Evolutionary conservation across 1,140 invertebrate species (phyloP).

Genomic region (Macrostomum lignano): DNA sequence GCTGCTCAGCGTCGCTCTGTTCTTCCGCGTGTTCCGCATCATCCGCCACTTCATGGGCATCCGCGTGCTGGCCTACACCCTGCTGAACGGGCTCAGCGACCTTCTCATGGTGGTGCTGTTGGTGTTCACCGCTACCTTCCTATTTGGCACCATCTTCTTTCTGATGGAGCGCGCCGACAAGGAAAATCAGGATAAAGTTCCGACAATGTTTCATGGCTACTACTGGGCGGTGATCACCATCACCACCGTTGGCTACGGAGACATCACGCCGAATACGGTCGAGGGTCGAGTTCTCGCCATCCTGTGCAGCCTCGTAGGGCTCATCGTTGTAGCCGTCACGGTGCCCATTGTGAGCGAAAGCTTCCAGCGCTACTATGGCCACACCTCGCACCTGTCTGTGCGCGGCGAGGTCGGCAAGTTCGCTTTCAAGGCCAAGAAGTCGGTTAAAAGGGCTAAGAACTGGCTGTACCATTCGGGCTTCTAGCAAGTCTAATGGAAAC

Average conservation of each 20-base stretch:
- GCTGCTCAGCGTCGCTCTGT: constrained; percentile 26
- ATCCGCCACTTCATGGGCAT: constrained; percentile 29
- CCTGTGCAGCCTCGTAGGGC: constrained; percentile 89
- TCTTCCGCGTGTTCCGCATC: constrained; percentile 29
- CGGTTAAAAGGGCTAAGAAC: no score
- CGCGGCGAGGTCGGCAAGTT: no score
- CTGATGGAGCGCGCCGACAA: constrained; percentile 75
- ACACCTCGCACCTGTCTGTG: no score
- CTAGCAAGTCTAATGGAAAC: no score
- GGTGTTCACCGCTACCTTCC: constrained; percentile 71
- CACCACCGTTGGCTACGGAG: constrained; percentile 86
- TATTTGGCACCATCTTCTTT: constrained; percentile 89
- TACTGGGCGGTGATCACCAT: constrained; percentile 61
- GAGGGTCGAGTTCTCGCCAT: constrained; percentile 99
- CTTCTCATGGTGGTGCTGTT: constrained; percentile 98
- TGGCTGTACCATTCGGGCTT: no score
- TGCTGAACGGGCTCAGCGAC: constrained; percentile 97
- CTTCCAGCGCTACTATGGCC: constrained; percentile 92
- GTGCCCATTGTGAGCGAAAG: constrained; percentile 98
- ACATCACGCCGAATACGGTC: constrained; percentile 79
- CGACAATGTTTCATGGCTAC: constrained; percentile 33
- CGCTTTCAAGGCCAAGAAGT: no score
- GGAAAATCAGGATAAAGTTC: constrained; percentile 86
- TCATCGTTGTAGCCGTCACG: constrained; percentile 42
- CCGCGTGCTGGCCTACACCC: constrained; percentile 42